These are phyloP conservation scores for Xylocopa sonorina DNA, from an alignment of 1,140 invertebrate genomes.

Conservation along the genomic window DNA sequence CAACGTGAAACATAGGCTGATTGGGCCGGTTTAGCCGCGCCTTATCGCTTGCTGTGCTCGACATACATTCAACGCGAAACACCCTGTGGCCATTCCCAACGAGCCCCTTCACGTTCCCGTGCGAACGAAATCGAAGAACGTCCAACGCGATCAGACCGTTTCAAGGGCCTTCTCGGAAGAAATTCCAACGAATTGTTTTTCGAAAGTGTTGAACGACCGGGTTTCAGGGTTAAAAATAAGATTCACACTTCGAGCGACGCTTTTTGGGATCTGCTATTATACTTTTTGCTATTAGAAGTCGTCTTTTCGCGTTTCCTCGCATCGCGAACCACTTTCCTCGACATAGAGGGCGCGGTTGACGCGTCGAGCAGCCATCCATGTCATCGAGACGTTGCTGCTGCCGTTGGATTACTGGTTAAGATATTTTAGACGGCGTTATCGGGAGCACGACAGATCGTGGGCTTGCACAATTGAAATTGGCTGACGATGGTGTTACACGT, in stretches of 20 bases:
- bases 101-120: neutral
- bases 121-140: neutral
- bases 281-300: no score
- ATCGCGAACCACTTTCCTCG: no score
- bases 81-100: neutral
- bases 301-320: no score
- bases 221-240: no score
- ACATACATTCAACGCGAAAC: slow-evolving; percentile 51
- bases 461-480: slow-evolving; percentile 11
- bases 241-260: no score
- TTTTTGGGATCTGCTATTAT: no score
- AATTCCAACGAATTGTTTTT: no score
- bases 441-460: slow-evolving; percentile 31
- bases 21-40: slow-evolving; percentile 66
- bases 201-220: no score
- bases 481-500: slow-evolving; percentile 7
- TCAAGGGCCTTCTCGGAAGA: no score
- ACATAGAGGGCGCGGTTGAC: neutral
- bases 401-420: slow-evolving; percentile 24
- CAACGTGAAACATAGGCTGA: slow-evolving; percentile 69
- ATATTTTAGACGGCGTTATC: slow-evolving; percentile 55
- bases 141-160: no score
- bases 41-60: slow-evolving; percentile 63
- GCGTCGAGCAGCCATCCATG: slow-evolving; percentile 31
- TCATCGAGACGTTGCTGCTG: slow-evolving; percentile 48